Base-by-base conservation (phyloP, 2,888 invertebrate species). In the Drosophila acutilabella region DNA sequence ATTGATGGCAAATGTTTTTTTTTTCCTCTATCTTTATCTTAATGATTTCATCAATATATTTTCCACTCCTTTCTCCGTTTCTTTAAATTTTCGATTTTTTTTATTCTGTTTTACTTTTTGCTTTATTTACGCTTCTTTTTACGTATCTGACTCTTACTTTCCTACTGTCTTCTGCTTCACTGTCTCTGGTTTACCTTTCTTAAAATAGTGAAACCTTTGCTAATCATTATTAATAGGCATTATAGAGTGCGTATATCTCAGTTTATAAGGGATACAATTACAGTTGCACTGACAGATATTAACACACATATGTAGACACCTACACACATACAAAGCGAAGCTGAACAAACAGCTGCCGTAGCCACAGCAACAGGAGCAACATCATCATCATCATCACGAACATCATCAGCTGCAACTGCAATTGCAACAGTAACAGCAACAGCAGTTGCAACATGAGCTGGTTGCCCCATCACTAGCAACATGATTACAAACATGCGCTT, bases 401-500 rank as follows among this genome's bases (percentile, higher is more conserved):
- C 62, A 59, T 13, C 61, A 59, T 11, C 61, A 56, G 30, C 30
- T 30, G 1, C 57, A 52, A 13, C 71, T 47, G 14, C 64, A 51
- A 14, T 47, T 48, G 30, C 45, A 36, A 30, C 69, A 69, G 52
- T 50, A 52, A 6, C 62, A 66, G 59, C 71, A 47, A 30, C 62
- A 65, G 41, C 74, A 71, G 52, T 40, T 58, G 81, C 80, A 87
- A 78, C 81, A 82, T 81, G 83, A 82, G 71, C 74, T 74, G 78
- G 75, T 53, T 56, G 56, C 69, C 68, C 64, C 77, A 81, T 80
- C 82, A 78, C 72, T 69, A 59, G 78, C 78, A 80, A 78, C 82
- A 82, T 78, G 74, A 83, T 81, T 78, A 87, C 87, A 78, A 87
- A 81, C 81, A 84, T 66, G 78, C 76, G 67, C 65, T 64, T 69